Evolutionary conservation across 1,140 invertebrate genomes (phyloP).

Genomic region (Eumaeus atala): DNA sequence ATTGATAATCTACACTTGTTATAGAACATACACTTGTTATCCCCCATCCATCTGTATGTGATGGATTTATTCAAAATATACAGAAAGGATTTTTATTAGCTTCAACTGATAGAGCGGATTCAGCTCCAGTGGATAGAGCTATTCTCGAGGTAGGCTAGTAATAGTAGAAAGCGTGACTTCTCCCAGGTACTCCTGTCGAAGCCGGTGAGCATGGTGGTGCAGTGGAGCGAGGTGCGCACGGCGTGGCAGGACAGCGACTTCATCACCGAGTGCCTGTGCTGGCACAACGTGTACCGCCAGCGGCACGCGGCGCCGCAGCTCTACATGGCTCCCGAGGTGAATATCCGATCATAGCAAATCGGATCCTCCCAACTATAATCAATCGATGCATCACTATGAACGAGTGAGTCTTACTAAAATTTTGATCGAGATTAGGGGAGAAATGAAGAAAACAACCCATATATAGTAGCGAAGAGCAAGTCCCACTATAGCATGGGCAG

Average conservation of each 20-base stretch:
- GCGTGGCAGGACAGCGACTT: constrained; percentile 87
- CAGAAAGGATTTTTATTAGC: too few relatives aligned
- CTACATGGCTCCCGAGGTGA: constrained; percentile 82
- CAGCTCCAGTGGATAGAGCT: neutral
- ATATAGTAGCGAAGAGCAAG: too few relatives aligned
- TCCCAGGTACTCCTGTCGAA: constrained; percentile 51
- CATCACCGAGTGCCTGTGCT: constrained; percentile 85
- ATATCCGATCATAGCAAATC: neutral
- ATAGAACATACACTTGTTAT: too few relatives aligned
- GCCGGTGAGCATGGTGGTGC: constrained; percentile 80
- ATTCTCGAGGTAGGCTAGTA: too few relatives aligned
- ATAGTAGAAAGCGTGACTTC: too few relatives aligned
- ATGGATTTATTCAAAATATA: too few relatives aligned
- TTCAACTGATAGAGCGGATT: too few relatives aligned
- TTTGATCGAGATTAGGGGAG: neutral
- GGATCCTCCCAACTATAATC: neutral
- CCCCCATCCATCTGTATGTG: too few relatives aligned
- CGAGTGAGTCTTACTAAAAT: neutral
- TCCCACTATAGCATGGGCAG: too few relatives aligned
- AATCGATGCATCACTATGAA: too few relatives aligned
- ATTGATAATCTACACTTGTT: too few relatives aligned
- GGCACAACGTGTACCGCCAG: constrained; percentile 87
- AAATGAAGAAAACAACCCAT: neutral
- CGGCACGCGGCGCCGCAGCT: constrained; percentile 81
- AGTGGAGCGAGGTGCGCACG: constrained; percentile 80